phyloP scores from a whole-genome alignment of 2,797 vertebrate species.

The Knipowitschia caucasica region DNA sequence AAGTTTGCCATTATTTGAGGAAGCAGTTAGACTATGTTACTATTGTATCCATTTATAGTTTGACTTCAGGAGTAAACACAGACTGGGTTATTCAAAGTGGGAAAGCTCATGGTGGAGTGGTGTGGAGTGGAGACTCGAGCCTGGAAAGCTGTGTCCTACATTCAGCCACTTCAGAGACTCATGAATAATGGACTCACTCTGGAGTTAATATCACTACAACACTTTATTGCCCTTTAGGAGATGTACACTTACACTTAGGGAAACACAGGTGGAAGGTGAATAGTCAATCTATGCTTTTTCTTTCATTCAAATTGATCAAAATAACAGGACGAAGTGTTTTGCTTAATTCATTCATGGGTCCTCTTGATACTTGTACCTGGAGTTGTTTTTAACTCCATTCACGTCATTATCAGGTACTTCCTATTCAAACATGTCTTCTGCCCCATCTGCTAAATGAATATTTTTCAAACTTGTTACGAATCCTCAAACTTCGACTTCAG shows the following conservation, averaged over 20 bases:
- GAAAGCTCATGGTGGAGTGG: neutral
- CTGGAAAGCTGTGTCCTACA: conserved; percentile 10
- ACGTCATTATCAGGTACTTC: neutral
- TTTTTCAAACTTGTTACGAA: too few relatives aligned
- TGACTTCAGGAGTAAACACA: neutral
- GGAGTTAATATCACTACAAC: conserved; percentile 3
- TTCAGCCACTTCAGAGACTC: conserved; percentile 8
- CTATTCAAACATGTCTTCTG: too few relatives aligned
- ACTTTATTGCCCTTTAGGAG: neutral
- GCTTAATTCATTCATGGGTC: neutral
- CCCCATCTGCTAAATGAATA: too few relatives aligned
- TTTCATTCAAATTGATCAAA: neutral
- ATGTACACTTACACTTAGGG: neutral
- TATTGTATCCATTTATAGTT: neutral
- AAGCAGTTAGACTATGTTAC: neutral
- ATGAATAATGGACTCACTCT: conserved; percentile 7
- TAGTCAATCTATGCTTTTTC: neutral
- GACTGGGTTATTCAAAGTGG: conserved; percentile 4
- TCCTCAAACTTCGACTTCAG: too few relatives aligned
- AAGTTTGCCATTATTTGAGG: neutral
- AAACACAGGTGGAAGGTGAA: neutral
- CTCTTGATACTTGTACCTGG: too few relatives aligned
- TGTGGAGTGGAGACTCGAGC: conserved; percentile 4
- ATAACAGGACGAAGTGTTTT: neutral
- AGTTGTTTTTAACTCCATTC: neutral